Evolutionary conservation across 2,113 vertebrate species (phyloP), one percentile per base, ranked within the genome.

Genomic region (Etia nguti): DNA sequence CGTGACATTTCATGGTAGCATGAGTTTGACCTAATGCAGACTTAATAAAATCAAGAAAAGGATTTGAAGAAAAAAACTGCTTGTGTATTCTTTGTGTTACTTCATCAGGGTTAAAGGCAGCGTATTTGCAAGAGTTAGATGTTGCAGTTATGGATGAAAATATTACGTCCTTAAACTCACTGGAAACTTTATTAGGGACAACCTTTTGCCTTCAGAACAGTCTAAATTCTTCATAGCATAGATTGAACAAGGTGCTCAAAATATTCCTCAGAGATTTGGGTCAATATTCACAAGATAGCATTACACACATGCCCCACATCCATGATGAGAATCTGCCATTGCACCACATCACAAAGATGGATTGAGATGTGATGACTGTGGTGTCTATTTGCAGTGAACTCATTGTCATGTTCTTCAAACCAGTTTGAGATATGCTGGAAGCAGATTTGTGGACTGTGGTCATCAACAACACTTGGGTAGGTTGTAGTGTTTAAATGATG

Each of bases 1-100:
- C 56, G 79, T 12, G 7, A 80, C n/a, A 24, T 70, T 73, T 91
- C 29, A 62, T 83, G 80, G 81, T 86, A 91, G 54, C 81, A 87
- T 79, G 20, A 83, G 36, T 85, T 79, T 57, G 43, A 60, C 31
- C 85, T 62, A 65, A 62, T 86, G 36, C 62, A 62, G n/a, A 73
- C 18, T 68, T 73, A 90, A 86, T 81, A 82, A 90, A 86, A 84
- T 60, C 4, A 24, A 68, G 5, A 22, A 26, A 24, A 77, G 24
- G 10, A 29, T 48, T 52, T 1, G 2, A n/a, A 73, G 68, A 2
- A 34, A n/a, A n/a, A 22, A 8, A 1, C 73, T 79, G n/a, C 34
- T 16, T 4, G 1, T 68, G 15, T 46, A n/a, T 29, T 34, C 73
- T 60, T 81, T 68, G 4, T 38, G 34, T 68, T 38, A 68, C 20